phyloP scores from a whole-genome alignment of 2,113 vertebrate species.

The Pseudorectes ferrugineus region DNA sequence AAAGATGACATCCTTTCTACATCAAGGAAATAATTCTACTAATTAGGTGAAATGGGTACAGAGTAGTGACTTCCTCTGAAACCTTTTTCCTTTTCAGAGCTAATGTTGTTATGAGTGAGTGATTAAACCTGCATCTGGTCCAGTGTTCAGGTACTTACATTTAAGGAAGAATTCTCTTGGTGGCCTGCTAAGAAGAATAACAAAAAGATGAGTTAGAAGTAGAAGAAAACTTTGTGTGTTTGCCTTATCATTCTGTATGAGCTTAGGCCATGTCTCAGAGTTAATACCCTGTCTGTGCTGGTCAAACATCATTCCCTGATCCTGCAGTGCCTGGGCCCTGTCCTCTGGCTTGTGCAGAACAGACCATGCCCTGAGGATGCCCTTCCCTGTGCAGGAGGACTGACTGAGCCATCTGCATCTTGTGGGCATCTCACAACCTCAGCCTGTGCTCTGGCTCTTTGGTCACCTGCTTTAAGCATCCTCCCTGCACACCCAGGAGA shows the following conservation, averaged over 20 bases:
- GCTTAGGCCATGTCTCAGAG: not conserved
- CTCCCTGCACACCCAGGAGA: not conserved
- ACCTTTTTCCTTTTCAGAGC: not conserved
- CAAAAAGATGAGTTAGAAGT: not conserved
- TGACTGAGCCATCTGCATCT: not conserved
- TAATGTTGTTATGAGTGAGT: not conserved
- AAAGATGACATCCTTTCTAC: not conserved
- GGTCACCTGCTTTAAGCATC: not conserved
- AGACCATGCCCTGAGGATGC: not conserved
- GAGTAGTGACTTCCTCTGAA: not conserved
- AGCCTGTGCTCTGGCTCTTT: not conserved
- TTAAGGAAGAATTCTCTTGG: not conserved
- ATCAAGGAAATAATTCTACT: conserved; percentile 14
- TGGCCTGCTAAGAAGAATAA: not conserved
- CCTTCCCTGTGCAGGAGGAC: not conserved
- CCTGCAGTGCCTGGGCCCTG: not conserved
- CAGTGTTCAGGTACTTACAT: not conserved
- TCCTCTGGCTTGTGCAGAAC: not conserved
- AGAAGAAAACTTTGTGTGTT: not conserved
- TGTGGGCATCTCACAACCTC: not conserved
- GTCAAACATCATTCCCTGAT: not conserved
- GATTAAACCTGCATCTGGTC: not conserved
- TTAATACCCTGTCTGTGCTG: not conserved
- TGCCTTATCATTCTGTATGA: not conserved
- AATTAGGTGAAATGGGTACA: not conserved